Conservation (phyloP, 2,113 vertebrate species). For the Coptodon bakossiorum region DNA sequence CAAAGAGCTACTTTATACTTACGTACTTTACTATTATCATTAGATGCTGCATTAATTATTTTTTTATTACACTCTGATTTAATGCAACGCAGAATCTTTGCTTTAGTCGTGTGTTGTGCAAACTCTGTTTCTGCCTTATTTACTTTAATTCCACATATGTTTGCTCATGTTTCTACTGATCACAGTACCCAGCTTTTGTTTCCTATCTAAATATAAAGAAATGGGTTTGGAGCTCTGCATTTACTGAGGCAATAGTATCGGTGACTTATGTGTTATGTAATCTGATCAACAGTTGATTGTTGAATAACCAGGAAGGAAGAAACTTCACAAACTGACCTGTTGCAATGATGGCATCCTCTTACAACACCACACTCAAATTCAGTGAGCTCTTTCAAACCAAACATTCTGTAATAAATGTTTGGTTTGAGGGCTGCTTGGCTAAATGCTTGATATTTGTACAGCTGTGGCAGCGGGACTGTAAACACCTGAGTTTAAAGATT, state of each 20-base stretch:
- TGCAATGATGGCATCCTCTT: not conserved
- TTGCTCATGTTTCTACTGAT: fast-evolving
- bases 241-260: not conserved
- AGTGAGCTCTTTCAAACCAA: not conserved
- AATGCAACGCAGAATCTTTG: not conserved
- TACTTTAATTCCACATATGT: not conserved
- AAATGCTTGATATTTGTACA: fast-evolving
- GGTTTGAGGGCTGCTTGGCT: not conserved
- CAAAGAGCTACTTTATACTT: not conserved
- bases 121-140: fast-evolving
- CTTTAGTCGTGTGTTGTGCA: fast-evolving
- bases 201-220: fast-evolving
- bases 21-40: not conserved
- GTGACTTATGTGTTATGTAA: not conserved
- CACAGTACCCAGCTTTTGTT: not conserved
- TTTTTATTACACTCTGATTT: fast-evolving
- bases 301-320: not conserved
- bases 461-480: not conserved
- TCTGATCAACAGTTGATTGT: not conserved
- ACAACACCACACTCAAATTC: not conserved
- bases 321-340: not conserved
- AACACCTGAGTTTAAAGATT: not conserved
- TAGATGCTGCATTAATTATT: not conserved
- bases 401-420: not conserved
- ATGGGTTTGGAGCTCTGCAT: not conserved